Evolutionary conservation across 2,888 invertebrate genomes (phyloP).

Genomic region (Macroteleia sp.): DNA sequence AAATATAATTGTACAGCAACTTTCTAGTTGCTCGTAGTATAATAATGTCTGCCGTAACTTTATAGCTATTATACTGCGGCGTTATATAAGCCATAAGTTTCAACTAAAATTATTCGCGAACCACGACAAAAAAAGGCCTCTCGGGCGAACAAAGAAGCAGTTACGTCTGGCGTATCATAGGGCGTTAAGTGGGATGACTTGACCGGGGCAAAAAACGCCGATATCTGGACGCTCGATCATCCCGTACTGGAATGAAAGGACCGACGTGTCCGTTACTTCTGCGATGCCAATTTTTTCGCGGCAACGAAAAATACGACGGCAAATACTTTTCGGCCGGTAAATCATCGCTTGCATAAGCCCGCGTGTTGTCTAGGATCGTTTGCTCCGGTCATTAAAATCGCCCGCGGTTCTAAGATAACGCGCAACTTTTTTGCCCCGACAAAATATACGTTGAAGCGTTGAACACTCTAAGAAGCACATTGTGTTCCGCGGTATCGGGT

Average conservation of each 20-base stretch:
- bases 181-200: neutral
- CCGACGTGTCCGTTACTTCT: neutral
- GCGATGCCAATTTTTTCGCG: neutral
- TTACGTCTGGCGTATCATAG: neutral
- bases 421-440: conserved; percentile 11
- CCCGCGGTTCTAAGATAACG: too few relatives aligned
- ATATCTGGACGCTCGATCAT: neutral
- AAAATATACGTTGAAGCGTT: too few relatives aligned
- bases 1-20: conserved; percentile 38
- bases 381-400: conserved; percentile 18
- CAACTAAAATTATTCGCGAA: conserved; percentile 23
- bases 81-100: conserved; percentile 25
- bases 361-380: neutral
- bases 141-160: conserved; percentile 10
- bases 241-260: neutral
- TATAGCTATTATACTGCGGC: conserved; percentile 19
- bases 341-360: conserved; percentile 16
- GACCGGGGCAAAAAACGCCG: conserved; percentile 4
- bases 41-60: conserved; percentile 34
- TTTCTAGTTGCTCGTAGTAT: conserved; percentile 28
- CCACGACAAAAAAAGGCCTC: conserved; percentile 7
- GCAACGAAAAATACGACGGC: neutral
- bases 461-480: too few relatives aligned
- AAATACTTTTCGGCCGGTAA: conserved; percentile 12
- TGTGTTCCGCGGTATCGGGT: too few relatives aligned